These are phyloP conservation scores for Raja brachyura DNA, from an alignment of 2,113 vertebrate genomes.

Conservation along the genomic window DNA sequence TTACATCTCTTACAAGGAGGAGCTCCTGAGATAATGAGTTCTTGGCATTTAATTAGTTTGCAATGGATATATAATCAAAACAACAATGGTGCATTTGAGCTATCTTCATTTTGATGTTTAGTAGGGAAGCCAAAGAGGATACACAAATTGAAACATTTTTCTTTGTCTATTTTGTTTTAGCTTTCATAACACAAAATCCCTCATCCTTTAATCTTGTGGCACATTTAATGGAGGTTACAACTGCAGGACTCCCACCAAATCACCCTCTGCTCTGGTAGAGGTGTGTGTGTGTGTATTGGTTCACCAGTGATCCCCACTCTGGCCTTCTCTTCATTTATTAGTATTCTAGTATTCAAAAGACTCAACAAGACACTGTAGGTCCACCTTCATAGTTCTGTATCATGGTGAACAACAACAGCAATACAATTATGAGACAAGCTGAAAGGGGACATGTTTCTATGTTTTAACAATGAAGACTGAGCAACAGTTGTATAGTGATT, in stretches of 20 bases:
- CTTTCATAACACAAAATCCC: not conserved
- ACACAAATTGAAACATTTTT: not conserved
- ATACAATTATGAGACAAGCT: not conserved
- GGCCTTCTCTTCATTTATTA: not conserved
- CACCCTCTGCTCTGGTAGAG: not conserved
- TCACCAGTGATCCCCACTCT: not conserved
- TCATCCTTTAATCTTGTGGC: not conserved
- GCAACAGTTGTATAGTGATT: not conserved
- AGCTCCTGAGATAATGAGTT: not conserved
- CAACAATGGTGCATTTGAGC: not conserved
- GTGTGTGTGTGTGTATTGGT: no score
- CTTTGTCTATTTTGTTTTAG: no score
- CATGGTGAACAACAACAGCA: not conserved
- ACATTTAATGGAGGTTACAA: not conserved
- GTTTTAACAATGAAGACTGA: not conserved
- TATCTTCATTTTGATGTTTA: not conserved
- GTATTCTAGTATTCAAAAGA: not conserved
- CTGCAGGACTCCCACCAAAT: not conserved
- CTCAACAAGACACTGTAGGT: not conserved
- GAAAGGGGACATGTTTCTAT: not conserved
- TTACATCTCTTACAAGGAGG: not conserved
- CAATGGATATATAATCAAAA: not conserved
- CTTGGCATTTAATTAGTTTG: not conserved
- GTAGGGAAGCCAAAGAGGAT: not conserved
- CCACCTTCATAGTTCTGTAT: not conserved